Percentiles rank a stretch among this genome's conserved stretches.
These are phyloP conservation scores for Parazoanthus swiftii DNA, from an alignment of 92 coral and sea anemone species.

Conservation along the genomic window DNA sequence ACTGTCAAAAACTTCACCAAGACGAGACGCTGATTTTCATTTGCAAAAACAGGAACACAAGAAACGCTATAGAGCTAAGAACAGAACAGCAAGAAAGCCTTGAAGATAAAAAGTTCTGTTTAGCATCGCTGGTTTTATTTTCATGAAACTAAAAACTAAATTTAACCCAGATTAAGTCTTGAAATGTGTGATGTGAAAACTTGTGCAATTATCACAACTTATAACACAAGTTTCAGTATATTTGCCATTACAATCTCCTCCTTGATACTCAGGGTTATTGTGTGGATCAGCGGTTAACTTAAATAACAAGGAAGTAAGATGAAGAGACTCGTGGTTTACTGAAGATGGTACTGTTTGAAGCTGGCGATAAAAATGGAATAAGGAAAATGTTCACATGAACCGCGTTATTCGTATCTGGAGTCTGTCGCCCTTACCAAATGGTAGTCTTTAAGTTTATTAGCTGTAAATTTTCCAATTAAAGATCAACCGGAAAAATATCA, in stretches of 20 bases:
- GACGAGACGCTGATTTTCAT: neutral
- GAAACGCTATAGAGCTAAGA: neutral
- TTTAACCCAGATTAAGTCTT: neutral
- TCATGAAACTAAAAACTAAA: too few relatives aligned
- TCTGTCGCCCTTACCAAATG: slow-evolving; percentile 7
- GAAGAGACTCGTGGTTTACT: too few relatives aligned
- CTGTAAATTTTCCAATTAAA: neutral
- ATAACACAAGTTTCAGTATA: neutral
- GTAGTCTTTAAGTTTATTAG: neutral
- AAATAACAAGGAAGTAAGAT: too few relatives aligned
- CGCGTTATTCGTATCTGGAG: neutral
- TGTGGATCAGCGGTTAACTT: too few relatives aligned
- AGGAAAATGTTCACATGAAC: slow-evolving; percentile 35
- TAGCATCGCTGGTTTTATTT: neutral
- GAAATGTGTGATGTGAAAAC: neutral
- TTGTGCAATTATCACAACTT: neutral
- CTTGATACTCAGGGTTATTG: too few relatives aligned
- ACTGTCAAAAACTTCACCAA: neutral
- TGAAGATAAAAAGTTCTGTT: too few relatives aligned
- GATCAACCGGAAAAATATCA: neutral
- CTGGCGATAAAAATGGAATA: too few relatives aligned
- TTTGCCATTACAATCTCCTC: too few relatives aligned
- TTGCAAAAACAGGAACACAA: neutral
- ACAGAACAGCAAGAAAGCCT: neutral
- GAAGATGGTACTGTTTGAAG: too few relatives aligned